Evolutionary conservation across 2,888 invertebrate species (phyloP).

Genomic region (Sarcophaga variegata): DNA sequence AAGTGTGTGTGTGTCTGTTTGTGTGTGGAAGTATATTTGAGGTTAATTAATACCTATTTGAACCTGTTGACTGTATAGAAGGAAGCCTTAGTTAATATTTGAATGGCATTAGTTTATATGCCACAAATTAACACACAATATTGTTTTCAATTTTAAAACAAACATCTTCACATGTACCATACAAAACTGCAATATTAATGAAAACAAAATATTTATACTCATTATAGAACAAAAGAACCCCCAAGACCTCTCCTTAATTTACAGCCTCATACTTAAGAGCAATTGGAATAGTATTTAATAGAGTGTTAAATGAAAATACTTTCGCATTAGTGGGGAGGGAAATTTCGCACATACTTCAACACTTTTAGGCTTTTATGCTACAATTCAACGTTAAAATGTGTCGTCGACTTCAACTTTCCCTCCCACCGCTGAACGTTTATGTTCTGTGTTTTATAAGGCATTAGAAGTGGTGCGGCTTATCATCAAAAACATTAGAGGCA

Average conservation of each 20-base stretch:
- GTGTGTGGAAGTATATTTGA: constrained; percentile 7
- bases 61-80: constrained; percentile 77
- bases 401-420: constrained; percentile 39
- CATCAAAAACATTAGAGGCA: constrained; percentile 73
- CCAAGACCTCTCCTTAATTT: neutral
- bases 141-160: neutral
- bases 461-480: constrained; percentile 69
- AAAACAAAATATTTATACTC: constrained; percentile 46
- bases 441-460: neutral
- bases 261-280: constrained; percentile 18
- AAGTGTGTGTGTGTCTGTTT: constrained; percentile 76
- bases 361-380: constrained; percentile 56
- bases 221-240: neutral
- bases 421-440: constrained; percentile 4
- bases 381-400: constrained; percentile 1
- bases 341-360: constrained; percentile 72
- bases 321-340: constrained; percentile 68
- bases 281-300: constrained; percentile 67
- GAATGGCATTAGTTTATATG: constrained; percentile 73
- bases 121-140: constrained; percentile 76
- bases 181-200: neutral
- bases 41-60: constrained; percentile 82
- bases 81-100: constrained; percentile 65
- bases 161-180: constrained; percentile 28
- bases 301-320: constrained; percentile 73